phyloP scores from a whole-genome alignment of 2,888 invertebrate genomes.

The Gandaritis pyraliata region DNA sequence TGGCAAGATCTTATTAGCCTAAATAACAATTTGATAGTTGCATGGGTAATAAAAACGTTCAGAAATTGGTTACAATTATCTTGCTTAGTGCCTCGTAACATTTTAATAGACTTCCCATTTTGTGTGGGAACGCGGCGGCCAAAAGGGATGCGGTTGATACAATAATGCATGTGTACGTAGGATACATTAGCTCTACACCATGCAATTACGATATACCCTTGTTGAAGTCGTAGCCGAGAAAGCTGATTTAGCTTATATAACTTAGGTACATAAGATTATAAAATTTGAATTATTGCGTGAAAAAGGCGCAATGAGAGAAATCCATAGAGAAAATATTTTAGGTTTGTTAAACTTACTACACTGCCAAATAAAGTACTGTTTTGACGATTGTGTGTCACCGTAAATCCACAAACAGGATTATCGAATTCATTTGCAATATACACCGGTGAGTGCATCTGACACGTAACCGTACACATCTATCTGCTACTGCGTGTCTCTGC shows the following conservation, averaged over 20 bases:
- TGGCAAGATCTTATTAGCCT: conserved; percentile 56
- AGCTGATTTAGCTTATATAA: background rate
- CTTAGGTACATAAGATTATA: no score
- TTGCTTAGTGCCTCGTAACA: conserved; percentile 76
- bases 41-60: conserved; percentile 77
- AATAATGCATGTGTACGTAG: conserved; percentile 23
- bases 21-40: conserved; percentile 77
- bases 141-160: conserved; percentile 20
- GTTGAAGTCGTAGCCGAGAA: conserved; percentile 11
- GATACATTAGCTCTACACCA: conserved; percentile 16
- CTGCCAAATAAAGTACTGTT: no score
- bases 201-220: conserved; percentile 16
- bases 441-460: no score
- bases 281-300: no score
- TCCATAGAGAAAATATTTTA: no score
- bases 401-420: no score
- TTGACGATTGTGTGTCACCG: no score
- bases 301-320: no score
- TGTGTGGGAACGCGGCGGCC: conserved; percentile 65
- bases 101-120: conserved; percentile 74
- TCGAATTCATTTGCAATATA: no score
- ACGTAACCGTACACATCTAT: no score
- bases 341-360: no score
- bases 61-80: conserved; percentile 80
- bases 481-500: no score